phyloP scores from a whole-genome alignment of 2,888 invertebrate species.

The Papilio demoleus region DNA sequence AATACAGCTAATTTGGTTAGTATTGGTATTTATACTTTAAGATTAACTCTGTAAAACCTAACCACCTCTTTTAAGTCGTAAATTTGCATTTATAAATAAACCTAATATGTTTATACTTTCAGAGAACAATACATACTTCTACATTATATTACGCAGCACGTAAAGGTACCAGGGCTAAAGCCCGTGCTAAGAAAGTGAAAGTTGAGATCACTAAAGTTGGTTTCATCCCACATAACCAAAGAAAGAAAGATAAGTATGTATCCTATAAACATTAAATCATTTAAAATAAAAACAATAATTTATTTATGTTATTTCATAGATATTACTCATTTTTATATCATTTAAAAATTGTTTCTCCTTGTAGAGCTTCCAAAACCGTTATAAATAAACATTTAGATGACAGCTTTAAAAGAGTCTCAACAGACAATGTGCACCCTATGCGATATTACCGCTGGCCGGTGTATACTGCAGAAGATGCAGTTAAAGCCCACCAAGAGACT shows the following conservation, averaged over 20 bases:
- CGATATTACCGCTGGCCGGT: conserved; percentile 85
- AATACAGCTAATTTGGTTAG: conserved; percentile 65
- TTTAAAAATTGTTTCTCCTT: conserved; percentile 5
- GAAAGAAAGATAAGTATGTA: conserved; percentile 74
- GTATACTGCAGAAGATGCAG: conserved; percentile 89
- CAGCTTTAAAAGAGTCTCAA: conserved; percentile 71
- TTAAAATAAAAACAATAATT: too few species aligned
- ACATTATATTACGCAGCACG: conserved; percentile 88
- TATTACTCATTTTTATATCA: too few species aligned
- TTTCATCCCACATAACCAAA: conserved; percentile 88
- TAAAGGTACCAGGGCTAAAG: conserved; percentile 91
- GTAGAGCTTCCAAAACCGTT: conserved; percentile 63
- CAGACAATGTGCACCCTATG: conserved; percentile 81
- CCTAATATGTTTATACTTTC: conserved; percentile 46
- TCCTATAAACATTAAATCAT: too few species aligned
- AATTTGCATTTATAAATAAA: neutral
- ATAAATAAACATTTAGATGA: conserved; percentile 85
- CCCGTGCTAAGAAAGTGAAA: conserved; percentile 89
- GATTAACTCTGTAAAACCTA: neutral
- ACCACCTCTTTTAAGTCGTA: neutral
- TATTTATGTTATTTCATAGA: too few species aligned
- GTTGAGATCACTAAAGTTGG: conserved; percentile 89
- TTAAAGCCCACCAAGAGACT: conserved; percentile 90
- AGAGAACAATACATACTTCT: conserved; percentile 82
- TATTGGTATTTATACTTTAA: conserved; percentile 31